Percentiles rank a stretch among this genome's conserved stretches.
These are phyloP conservation scores for Setophaga petechia DNA, from an alignment of 2,113 vertebrate genomes.

Conservation along the genomic window DNA sequence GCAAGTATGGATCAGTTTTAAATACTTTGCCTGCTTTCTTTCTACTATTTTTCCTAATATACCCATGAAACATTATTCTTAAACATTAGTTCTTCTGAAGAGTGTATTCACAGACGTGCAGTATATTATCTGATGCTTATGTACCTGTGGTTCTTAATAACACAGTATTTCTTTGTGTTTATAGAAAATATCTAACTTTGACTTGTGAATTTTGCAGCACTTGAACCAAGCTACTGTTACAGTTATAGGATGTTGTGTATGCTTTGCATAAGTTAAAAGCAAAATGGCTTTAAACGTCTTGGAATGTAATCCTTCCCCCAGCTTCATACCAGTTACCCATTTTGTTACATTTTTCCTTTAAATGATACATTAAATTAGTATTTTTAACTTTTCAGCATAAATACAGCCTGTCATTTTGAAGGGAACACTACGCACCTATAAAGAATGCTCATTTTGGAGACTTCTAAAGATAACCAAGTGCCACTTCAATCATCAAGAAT, in stretches of 20 bases:
- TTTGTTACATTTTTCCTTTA: neutral
- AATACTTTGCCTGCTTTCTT: neutral
- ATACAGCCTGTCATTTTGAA: neutral
- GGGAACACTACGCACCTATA: neutral
- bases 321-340: neutral
- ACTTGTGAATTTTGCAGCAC: neutral
- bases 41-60: neutral
- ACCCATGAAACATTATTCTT: neutral
- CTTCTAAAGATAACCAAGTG: neutral
- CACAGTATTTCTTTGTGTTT: neutral
- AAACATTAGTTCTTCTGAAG: neutral
- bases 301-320: neutral
- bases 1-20: neutral
- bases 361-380: neutral
- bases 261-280: neutral
- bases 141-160: neutral
- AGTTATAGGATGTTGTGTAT: neutral
- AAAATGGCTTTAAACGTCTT: neutral
- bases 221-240: neutral
- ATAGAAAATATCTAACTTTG: neutral
- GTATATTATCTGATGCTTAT: neutral
- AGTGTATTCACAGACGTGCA: neutral
- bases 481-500: neutral
- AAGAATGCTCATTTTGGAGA: neutral
- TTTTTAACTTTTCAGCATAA: conserved; percentile 1